Conservation (phyloP, 2,113 vertebrate species). For the Chloropsis hardwickii region DNA sequence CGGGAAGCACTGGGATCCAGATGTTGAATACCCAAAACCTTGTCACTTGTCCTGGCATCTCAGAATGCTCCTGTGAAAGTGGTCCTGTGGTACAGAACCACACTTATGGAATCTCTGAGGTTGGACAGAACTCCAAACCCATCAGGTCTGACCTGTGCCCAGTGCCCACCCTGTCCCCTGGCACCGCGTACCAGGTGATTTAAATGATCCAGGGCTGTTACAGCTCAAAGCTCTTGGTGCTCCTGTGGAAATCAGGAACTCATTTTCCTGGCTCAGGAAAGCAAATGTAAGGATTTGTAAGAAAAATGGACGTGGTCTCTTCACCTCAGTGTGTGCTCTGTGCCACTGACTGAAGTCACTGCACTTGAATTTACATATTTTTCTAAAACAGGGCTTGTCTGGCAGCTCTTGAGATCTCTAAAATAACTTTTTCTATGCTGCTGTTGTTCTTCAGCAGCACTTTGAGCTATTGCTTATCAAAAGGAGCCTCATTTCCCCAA, state of each 20-base stretch:
- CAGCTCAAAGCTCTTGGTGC: fast-evolving
- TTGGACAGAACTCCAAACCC: background rate
- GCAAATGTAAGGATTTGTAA: background rate
- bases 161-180: background rate
- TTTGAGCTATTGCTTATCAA: background rate
- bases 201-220: background rate
- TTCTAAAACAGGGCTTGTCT: background rate
- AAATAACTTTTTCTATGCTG: background rate
- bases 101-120: background rate
- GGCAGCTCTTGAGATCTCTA: background rate
- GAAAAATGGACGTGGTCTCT: fast-evolving
- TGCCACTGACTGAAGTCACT: background rate
- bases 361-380: background rate
- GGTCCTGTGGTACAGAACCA: background rate
- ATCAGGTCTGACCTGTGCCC: background rate
- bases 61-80: background rate
- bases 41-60: background rate
- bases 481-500: background rate
- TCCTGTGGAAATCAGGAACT: background rate
- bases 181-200: background rate
- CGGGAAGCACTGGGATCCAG: background rate
- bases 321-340: background rate
- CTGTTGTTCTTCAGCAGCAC: background rate
- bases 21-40: background rate
- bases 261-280: background rate